Conservation (phyloP, 2,113 vertebrate genomes). For the Salminus brasiliensis region DNA sequence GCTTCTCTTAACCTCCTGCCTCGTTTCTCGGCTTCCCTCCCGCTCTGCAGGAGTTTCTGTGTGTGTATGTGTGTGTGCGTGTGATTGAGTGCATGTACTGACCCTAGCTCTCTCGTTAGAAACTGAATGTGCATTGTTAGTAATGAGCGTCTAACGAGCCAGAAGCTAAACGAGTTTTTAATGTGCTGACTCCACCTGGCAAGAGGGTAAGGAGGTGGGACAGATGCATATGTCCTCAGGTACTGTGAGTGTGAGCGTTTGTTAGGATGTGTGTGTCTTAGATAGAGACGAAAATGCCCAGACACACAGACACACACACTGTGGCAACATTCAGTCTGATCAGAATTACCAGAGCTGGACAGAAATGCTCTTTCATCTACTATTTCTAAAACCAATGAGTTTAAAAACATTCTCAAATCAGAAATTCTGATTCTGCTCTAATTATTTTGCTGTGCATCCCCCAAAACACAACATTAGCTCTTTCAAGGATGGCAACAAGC, state of each 20-base stretch:
- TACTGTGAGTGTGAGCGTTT: conserved; percentile 13
- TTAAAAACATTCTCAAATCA: too few relatives aligned
- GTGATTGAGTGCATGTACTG: conserved; percentile 40
- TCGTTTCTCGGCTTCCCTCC: not conserved
- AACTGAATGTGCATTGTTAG: conserved; percentile 33
- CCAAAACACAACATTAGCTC: conserved; percentile 2
- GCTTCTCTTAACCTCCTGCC: not conserved
- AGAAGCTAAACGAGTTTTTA: conserved; percentile 48
- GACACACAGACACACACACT: conserved; percentile 8
- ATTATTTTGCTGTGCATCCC: not conserved
- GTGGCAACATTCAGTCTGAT: not conserved
- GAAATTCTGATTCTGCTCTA: not conserved
- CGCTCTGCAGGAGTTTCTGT: conserved; percentile 17
- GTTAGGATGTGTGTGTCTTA: not conserved
- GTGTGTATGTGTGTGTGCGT: conserved; percentile 52
- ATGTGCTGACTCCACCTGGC: conserved; percentile 36
- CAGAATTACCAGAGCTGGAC: too few relatives aligned
- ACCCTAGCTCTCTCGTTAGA: conserved; percentile 62
- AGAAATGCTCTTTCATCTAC: too few relatives aligned
- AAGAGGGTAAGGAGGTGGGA: conserved; percentile 20
- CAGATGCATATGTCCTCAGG: conserved; percentile 54
- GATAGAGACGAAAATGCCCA: conserved; percentile 11
- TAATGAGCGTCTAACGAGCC: conserved; percentile 41
- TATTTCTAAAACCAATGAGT: too few relatives aligned
- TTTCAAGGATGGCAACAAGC: conserved; percentile 13